Evolutionary conservation across 2,888 invertebrate species (phyloP).

Genomic region (Zelleria hepariella): DNA sequence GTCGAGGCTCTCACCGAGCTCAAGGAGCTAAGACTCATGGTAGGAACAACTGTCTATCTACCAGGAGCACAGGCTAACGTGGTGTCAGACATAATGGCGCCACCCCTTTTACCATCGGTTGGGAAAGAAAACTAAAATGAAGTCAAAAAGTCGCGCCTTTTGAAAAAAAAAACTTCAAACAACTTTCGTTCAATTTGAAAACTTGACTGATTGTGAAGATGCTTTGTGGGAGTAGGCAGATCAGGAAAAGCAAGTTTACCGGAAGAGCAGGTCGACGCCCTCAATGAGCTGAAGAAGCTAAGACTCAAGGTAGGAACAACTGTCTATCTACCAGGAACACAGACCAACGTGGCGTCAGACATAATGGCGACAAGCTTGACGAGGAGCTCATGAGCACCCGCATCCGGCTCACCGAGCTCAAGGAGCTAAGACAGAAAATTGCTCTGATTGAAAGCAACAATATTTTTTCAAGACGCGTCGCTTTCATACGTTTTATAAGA

Average conservation of each 20-base stretch:
- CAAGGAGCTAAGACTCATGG: constrained; percentile 94
- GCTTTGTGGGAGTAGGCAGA: too few species aligned
- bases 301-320: constrained; percentile 88
- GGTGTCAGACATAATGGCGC: constrained; percentile 72
- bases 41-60: too few species aligned
- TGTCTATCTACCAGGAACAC: constrained; percentile 75
- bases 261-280: constrained; percentile 96
- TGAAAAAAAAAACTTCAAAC: too few species aligned
- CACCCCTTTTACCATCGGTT: constrained; percentile 88
- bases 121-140: too few species aligned
- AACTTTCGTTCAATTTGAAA: too few species aligned
- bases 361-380: constrained; percentile 85
- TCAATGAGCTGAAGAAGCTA: constrained; percentile 94
- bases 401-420: constrained; percentile 91
- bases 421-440: constrained; percentile 94
- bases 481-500: too few species aligned
- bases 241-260: constrained; percentile 85
- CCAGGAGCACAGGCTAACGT: constrained; percentile 76
- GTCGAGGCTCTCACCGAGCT: constrained; percentile 95
- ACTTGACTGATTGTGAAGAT: too few species aligned
- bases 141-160: too few species aligned
- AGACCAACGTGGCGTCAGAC: constrained; percentile 67
- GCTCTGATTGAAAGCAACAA: too few species aligned
- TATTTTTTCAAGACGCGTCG: too few species aligned
- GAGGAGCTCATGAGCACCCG: constrained; percentile 96